Evolutionary conservation across 2,888 invertebrate species (phyloP).

Genomic region (Apamea epomidion): DNA sequence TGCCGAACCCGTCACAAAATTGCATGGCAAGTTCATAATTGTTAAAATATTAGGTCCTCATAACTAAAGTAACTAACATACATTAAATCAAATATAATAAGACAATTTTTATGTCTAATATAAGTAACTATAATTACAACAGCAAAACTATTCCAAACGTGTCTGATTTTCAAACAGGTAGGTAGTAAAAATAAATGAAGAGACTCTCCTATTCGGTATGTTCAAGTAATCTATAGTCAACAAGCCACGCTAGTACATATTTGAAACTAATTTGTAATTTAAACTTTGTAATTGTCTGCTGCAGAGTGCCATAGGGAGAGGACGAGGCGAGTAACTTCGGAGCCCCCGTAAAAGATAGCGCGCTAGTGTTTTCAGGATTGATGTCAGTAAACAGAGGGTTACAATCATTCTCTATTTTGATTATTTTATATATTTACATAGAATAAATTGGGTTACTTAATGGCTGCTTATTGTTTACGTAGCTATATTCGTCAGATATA

Average conservation of each 20-base stretch:
- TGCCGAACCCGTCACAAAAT: not conserved
- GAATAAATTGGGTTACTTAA: not conserved
- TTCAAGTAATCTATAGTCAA: constrained; percentile 41
- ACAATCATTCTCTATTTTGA: not conserved
- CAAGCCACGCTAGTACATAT: constrained; percentile 46
- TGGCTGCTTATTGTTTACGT: not conserved
- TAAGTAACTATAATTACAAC: not conserved
- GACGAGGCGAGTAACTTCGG: constrained; percentile 24
- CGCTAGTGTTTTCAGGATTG: constrained; percentile 22
- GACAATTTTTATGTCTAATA: not conserved
- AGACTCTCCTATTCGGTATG: not conserved
- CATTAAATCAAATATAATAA: not conserved
- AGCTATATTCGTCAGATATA: no score
- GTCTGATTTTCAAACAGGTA: not conserved
- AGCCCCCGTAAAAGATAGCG: constrained; percentile 26
- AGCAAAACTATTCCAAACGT: not conserved
- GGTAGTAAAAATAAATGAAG: constrained; percentile 4
- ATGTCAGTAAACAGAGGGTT: constrained; percentile 20
- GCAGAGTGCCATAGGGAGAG: constrained; percentile 43
- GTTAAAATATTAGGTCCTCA: not conserved
- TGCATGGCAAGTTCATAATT: not conserved
- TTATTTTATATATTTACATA: not conserved
- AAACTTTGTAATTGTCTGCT: constrained; percentile 56
- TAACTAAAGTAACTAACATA: not conserved
- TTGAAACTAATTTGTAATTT: constrained; percentile 61